phyloP scores from a whole-genome alignment of 2,888 invertebrate species.

The Zaprionus bogoriensis region DNA sequence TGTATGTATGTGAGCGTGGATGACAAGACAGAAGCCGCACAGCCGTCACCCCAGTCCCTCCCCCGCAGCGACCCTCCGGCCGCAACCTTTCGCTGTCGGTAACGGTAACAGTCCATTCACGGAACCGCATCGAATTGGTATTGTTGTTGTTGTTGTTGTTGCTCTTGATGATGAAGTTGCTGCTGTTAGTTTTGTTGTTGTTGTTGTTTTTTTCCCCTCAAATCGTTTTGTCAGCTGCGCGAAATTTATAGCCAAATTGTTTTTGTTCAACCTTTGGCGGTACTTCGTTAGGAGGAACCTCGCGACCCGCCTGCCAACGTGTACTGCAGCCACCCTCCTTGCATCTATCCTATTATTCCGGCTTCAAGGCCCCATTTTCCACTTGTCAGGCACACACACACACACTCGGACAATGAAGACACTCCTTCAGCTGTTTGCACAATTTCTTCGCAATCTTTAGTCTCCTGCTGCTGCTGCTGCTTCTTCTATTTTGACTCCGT shows the following conservation, averaged over 20 bases:
- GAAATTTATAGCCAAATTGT: slow-evolving; percentile 36
- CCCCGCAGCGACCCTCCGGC: not conserved
- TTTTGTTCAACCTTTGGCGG: slow-evolving; percentile 28
- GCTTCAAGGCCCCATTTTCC: slow-evolving; percentile 28
- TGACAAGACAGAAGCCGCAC: slow-evolving; percentile 23
- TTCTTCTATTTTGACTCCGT: not conserved
- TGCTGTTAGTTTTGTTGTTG: slow-evolving; percentile 22
- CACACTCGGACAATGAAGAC: not conserved
- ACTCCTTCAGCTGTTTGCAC: slow-evolving; percentile 4
- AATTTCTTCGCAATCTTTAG: not conserved
- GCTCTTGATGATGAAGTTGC: slow-evolving; percentile 10
- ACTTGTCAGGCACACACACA: not conserved
- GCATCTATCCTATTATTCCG: too few relatives aligned
- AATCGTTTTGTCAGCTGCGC: slow-evolving; percentile 46
- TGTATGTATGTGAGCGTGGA: slow-evolving; percentile 43
- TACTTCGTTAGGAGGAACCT: slow-evolving; percentile 7
- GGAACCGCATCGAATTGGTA: slow-evolving; percentile 15
- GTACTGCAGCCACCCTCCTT: not conserved
- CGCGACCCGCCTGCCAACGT: not conserved
- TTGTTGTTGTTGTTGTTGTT: slow-evolving; percentile 13
- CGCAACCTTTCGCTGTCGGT: not conserved
- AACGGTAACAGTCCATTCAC: slow-evolving; percentile 28
- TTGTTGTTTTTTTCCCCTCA: slow-evolving; percentile 4
- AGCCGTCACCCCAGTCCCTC: not conserved
- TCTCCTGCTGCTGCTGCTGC: not conserved